A percentile compares a stretch with the other conserved stretches of the same genome.
phyloP scores from a whole-genome alignment of 2,113 vertebrate species.

The Onychostruthus taczanowskii region DNA sequence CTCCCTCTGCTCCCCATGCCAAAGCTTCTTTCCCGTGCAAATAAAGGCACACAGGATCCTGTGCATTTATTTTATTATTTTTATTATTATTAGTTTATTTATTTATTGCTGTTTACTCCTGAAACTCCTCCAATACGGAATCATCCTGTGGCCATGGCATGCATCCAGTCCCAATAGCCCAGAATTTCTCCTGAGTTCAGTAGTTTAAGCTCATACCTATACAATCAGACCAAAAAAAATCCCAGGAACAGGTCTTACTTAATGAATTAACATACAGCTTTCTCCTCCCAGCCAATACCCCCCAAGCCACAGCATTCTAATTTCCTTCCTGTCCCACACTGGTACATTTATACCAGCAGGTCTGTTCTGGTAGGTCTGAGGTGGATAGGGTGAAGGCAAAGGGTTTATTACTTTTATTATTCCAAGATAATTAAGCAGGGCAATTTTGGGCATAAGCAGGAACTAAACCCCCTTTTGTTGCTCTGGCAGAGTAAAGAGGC shows the following conservation, averaged over 20 bases:
- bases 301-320: not conserved
- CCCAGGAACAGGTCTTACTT: not conserved
- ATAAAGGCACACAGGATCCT: not conserved
- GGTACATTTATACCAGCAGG: not conserved
- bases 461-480: conserved; percentile 37
- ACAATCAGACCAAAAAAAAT: not conserved
- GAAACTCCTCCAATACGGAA: not conserved
- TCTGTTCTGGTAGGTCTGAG: not conserved
- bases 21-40: not conserved
- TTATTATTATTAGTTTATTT: too few species aligned
- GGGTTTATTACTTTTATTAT: conserved; percentile 7
- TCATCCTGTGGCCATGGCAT: not conserved
- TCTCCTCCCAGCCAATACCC: conserved; percentile 11
- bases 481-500: conserved; percentile 7
- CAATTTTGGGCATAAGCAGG: conserved; percentile 7
- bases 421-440: conserved; percentile 29
- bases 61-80: not conserved
- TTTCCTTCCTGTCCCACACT: conserved; percentile 14
- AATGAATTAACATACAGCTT: not conserved
- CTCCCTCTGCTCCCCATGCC: not conserved
- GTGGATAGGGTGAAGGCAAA: not conserved
- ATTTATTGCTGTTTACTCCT: too few species aligned
- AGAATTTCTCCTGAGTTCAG: not conserved
- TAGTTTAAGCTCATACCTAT: conserved; percentile 13
- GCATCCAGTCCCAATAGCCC: not conserved